These are phyloP conservation scores for Zoanthus gigantus DNA, from an alignment of 92 coral and sea anemone genomes.

Conservation along the genomic window DNA sequence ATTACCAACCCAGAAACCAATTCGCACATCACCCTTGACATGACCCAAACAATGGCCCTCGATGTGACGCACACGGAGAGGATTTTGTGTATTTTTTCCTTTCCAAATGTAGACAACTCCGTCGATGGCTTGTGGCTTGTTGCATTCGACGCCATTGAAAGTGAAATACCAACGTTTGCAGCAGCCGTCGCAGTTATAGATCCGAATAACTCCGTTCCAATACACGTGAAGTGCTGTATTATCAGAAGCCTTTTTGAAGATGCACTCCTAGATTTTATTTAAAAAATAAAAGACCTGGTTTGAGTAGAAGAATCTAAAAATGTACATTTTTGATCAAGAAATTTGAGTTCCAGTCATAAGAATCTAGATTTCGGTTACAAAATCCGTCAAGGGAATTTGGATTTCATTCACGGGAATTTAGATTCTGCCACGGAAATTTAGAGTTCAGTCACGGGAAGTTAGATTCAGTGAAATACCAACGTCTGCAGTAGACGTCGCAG, in stretches of 20 bases:
- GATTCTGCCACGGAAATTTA: neutral
- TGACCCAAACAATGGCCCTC: neutral
- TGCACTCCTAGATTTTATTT: neutral
- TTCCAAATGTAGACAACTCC: neutral
- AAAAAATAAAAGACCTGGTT: neutral
- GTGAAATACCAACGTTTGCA: slow-evolving; percentile 6
- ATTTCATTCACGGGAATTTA: neutral
- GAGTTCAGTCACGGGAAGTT: neutral
- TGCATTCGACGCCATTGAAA: neutral
- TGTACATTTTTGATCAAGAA: neutral
- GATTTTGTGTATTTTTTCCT: neutral
- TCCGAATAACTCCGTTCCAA: neutral
- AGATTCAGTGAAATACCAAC: neutral
- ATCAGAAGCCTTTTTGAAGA: no score
- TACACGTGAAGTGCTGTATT: no score
- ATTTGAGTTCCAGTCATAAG: neutral
- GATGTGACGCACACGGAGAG: slow-evolving; percentile 1
- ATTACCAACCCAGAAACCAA: neutral
- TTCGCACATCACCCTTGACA: neutral
- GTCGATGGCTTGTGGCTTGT: neutral
- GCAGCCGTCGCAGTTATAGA: neutral
- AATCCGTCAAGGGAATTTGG: neutral
- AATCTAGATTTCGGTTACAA: neutral
- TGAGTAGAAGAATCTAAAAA: neutral
- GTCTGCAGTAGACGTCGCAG: neutral